phyloP scores from a whole-genome alignment of 1,140 invertebrate species.

The Macrocentrus cingulum region DNA sequence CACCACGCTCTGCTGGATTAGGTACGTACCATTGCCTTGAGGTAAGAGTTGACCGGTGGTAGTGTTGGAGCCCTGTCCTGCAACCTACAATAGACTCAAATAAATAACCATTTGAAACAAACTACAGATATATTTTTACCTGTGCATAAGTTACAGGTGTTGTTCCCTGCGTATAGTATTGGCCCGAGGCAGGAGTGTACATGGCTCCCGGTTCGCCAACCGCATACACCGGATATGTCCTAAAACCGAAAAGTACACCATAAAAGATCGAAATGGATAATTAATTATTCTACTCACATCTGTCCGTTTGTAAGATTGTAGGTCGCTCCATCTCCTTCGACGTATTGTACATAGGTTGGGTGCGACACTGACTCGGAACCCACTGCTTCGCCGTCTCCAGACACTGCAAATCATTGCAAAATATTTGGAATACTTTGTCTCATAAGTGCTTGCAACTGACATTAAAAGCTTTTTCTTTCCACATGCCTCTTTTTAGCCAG shows the following conservation, averaged over 20 bases:
- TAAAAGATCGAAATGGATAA: constrained; percentile 4
- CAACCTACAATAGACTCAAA: constrained; percentile 40
- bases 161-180: constrained; percentile 65
- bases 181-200: constrained; percentile 68
- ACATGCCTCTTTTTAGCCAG: too few species aligned
- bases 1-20: constrained; percentile 69
- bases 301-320: constrained; percentile 70
- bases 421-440: neutral
- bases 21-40: constrained; percentile 62
- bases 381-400: constrained; percentile 59
- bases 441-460: too few species aligned
- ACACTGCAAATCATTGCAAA: constrained; percentile 50
- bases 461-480: too few species aligned
- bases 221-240: constrained; percentile 83
- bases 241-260: constrained; percentile 38
- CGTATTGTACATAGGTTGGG: constrained; percentile 72
- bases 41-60: constrained; percentile 62
- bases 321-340: constrained; percentile 70
- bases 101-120: neutral
- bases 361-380: constrained; percentile 61
- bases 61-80: constrained; percentile 57
- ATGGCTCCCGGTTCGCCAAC: constrained; percentile 74
- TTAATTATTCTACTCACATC: constrained; percentile 55
- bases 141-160: constrained; percentile 63
- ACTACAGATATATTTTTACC: constrained; percentile 39